Conservation (phyloP, 2,888 invertebrate species). For the Drosophila diplacantha region DNA sequence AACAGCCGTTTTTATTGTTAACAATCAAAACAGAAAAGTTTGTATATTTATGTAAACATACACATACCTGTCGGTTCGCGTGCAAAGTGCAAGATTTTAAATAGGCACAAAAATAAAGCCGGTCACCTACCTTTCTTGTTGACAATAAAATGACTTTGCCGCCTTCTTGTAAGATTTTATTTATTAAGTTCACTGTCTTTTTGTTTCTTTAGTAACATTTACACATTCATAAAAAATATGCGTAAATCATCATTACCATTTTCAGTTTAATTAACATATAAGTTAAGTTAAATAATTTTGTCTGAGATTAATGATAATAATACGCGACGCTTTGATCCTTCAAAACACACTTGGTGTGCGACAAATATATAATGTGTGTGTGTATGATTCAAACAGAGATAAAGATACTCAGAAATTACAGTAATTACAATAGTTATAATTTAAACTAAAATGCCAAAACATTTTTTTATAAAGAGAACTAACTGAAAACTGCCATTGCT, state of each 20-base stretch:
- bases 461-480: slow-evolving; percentile 1
- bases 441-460: slow-evolving; percentile 28
- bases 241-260: slow-evolving; percentile 37
- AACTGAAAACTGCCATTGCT: slow-evolving; percentile 3
- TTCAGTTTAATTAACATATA: slow-evolving; percentile 27
- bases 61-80: too few relatives aligned
- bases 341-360: slow-evolving; percentile 15
- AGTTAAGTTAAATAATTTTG: slow-evolving; percentile 22
- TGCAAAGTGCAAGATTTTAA: too few relatives aligned
- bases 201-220: slow-evolving; percentile 43
- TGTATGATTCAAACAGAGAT: slow-evolving; percentile 8
- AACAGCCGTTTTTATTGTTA: too few relatives aligned
- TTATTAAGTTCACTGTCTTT: slow-evolving; percentile 49
- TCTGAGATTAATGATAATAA: slow-evolving; percentile 55
- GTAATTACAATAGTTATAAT: slow-evolving; percentile 27
- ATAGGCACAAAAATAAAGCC: too few relatives aligned
- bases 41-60: too few relatives aligned
- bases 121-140: neutral
- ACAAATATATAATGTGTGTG: slow-evolving; percentile 6
- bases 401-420: slow-evolving; percentile 17
- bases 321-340: slow-evolving; percentile 39
- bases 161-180: slow-evolving; percentile 19
- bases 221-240: slow-evolving; percentile 53
- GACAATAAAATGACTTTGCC: neutral
- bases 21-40: neutral